Evolutionary conservation across 92 coral and sea anemone genomes (phyloP), one percentile per base, ranked within the genome.

Genomic region (Zoanthus gigantus): DNA sequence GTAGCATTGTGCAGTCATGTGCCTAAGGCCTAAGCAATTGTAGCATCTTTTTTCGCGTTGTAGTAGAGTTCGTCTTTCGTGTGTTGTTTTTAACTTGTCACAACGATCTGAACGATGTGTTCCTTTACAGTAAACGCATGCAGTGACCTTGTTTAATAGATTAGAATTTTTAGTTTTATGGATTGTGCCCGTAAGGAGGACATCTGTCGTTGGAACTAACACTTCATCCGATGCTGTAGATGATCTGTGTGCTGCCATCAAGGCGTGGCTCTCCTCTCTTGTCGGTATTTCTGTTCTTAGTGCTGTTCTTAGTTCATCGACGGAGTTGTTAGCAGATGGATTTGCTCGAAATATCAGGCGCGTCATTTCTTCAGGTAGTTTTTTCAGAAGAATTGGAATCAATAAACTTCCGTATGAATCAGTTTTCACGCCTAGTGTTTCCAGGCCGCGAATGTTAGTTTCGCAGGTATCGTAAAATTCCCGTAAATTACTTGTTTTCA

Each of bases 401-500:
- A 91, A 42, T 84, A 91, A 60, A 53, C 89, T 87, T 48, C 93
- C 90, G 85, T 90, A 92, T 44, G 89, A 82, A 32, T 92, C 93
- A 16, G 90, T 84, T 45, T 78, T 72, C 44, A 93, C 88, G 61
- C 90, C 92, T 69, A 93, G 72, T 56, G 92, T 69, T 77, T 93
- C 94, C 84, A 91, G 79, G 67, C 92, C 93, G 37, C 93, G 87
- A 74, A 91, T 83, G 82, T 93, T 87, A 63, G 86, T 63, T 79
- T 93, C 92, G 76, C 92, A 91, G 34, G 81, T 54, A 66, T 93
- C 87, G 91, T 91, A 88, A 61, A 91, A 89, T 52, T 46, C 71
- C 82, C 93, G 82, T 68, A 93, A 74, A 60, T 76, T 71, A 74
- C 83, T 91, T 57, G 89, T 78, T n/a, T 93, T 91, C 73, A 29